A percentile compares a stretch with the other conserved stretches of the same genome.
These are phyloP conservation scores for Pseudorhombus dupliciocellatus DNA, from an alignment of 2,113 vertebrate species.

Conservation along the genomic window DNA sequence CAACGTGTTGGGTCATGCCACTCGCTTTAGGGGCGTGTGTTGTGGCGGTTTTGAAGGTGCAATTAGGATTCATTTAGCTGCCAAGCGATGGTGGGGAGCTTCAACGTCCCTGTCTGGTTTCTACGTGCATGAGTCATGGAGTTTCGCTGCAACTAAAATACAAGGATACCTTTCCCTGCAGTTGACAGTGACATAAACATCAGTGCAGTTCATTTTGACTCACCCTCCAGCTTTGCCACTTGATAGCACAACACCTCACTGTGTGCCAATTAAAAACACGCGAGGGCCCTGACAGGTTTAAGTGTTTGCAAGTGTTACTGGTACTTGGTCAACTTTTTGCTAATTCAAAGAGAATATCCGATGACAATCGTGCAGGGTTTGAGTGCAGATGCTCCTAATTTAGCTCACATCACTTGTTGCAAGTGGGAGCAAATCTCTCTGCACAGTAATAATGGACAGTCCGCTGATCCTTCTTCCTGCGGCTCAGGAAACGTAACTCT, in stretches of 20 bases:
- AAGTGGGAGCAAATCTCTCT: constrained; percentile 55
- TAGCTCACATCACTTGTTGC: constrained; percentile 49
- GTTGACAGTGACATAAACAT: constrained; percentile 14
- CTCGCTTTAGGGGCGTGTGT: constrained; percentile 46
- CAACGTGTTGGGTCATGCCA: constrained; percentile 69
- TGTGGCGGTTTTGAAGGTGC: constrained; percentile 56
- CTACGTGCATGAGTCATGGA: constrained; percentile 44
- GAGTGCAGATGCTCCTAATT: constrained; percentile 45
- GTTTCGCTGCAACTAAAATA: constrained; percentile 33
- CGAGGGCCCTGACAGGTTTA: not conserved
- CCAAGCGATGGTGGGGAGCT: constrained; percentile 57
- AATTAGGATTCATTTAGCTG: constrained; percentile 72
- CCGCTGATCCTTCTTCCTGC: constrained; percentile 80
- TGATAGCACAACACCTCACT: constrained; percentile 8
- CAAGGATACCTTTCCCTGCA: constrained; percentile 10
- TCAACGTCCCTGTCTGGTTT: constrained; percentile 59
- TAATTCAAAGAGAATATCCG: constrained; percentile 2
- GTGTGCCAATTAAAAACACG: constrained; percentile 4
- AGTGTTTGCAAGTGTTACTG: constrained; percentile 16
- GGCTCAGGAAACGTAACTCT: constrained; percentile 77
- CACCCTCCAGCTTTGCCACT: constrained; percentile 6
- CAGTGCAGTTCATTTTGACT: constrained; percentile 9
- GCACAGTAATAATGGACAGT: constrained; percentile 76
- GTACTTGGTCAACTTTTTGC: too few species aligned
- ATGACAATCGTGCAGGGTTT: constrained; percentile 7